Evolutionary conservation across 1,140 invertebrate species (phyloP), one percentile per base, ranked within the genome.

Genomic region (Cotesia vestalis): DNA sequence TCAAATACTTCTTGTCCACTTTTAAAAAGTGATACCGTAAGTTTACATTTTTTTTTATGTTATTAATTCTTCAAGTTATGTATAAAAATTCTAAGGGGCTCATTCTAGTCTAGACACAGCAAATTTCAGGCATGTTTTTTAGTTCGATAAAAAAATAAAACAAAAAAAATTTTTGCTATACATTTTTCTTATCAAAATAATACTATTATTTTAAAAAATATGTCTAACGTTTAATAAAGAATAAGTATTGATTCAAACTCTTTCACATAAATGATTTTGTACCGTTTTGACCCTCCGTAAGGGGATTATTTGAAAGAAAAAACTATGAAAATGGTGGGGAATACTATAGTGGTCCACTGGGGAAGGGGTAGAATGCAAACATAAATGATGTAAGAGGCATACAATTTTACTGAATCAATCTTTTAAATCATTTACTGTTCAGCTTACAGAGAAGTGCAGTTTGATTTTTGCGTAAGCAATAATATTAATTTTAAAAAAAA

Each of bases 1-100:
- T 87, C 84, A 9, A 84, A 80, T 72, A 81, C 84, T 63, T 86
- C 85, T 51, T 86, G 85, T 68, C 80, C 81, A 67, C 78, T 86
- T 69, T 79, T 85, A 11, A 83, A 81, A 68, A 82, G 75, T 77
- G 85, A 86, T 68, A 84, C 79, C 46, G 85, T 87, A 74, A 84
- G 83, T 71, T 46, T n/a, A 40, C 8, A 52, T 64, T 61, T 17
- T 36, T 34, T 51, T 35, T 27, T 27, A 27, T 27, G 27, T 2
- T 27, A 27, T 27, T 2, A 27, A 27, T 27, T 27, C 27, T 27
- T 27, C 27, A 27, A 27, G 2, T 27, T 27, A 27, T 27, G 3
- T 27, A 27, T 27, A 27, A 27, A 27, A 27, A 27, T 27, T 27
- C 27, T 27, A 27, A 27, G 27, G 27, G 27, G 27, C 1, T 1